Evolutionary conservation across 2,797 vertebrate genomes (phyloP), one percentile per base, ranked within the genome.

Genomic region (Premnoplex brunnescens): DNA sequence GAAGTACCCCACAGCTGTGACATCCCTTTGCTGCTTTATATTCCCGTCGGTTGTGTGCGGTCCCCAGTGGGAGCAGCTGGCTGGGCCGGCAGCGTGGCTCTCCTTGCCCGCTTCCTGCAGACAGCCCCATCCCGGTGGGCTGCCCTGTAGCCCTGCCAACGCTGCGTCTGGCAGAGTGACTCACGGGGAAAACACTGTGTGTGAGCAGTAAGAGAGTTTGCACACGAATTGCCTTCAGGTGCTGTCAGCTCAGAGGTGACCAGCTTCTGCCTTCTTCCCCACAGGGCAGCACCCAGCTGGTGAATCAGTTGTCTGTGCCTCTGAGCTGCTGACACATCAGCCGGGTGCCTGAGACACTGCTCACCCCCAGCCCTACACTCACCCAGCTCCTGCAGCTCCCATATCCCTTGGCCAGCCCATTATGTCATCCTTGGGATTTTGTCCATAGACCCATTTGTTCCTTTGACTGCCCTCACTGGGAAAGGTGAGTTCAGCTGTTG

Each of bases 281-380:
- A 90, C 98, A 97, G 98, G 98, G 97, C 97, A 96, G 96, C 91
- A 93, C 89, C 85, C 4, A 12, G 52, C 67, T 71, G 94, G 91
- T 96, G 95, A 97, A 72, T 97, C 96, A 96, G 89, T 95, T 76
- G 87, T 98, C 98, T 98, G 98, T 98, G 98, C 97, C 96, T 97
- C 96, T 10, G 68, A 94, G 77, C 76, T 87, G 77, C 88, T 73
- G 89, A 89, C 91, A 90, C 94, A 74, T 78, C 87, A 62, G 69
- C 28, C 4, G 14, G 54, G 86, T 75, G 90, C 88, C 75, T 79
- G 34, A 17, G 75, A 83, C 79, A 83, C 9, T 2, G 63, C 58
- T 76, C 18, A 0, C 46, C 75, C 36, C 16, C 87, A 75, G 46
- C 83, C 51, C 76, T 9, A 24, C 7, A 8, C 59, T 79, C 72